These are phyloP conservation scores for Lipophrys pholis DNA, from an alignment of 2,113 vertebrate species.

Conservation along the genomic window DNA sequence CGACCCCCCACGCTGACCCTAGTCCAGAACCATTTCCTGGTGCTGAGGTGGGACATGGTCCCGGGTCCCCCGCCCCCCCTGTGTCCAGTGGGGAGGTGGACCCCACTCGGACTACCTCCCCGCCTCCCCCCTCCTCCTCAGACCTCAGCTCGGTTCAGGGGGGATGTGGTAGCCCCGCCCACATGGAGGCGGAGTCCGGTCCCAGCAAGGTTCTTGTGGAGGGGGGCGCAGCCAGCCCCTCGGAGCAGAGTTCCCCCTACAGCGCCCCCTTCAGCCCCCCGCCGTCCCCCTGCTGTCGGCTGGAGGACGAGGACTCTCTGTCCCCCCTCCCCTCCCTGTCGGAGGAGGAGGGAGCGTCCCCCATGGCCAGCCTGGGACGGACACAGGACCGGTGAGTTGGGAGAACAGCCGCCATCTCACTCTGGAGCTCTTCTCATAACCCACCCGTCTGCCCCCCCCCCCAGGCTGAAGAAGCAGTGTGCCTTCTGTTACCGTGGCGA, in stretches of 20 bases:
- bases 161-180: slow-evolving; percentile 61
- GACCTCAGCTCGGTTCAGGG: background rate
- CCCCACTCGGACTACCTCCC: background rate
- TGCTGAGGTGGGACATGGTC: slow-evolving; percentile 7
- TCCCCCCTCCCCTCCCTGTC: slow-evolving; percentile 84
- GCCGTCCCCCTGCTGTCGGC: slow-evolving; percentile 59
- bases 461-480: slow-evolving; percentile 94
- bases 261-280: slow-evolving; percentile 60
- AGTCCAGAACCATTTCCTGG: background rate
- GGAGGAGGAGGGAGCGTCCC: slow-evolving; percentile 87
- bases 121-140: background rate
- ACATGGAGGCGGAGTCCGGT: slow-evolving; percentile 13
- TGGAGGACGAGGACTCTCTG: slow-evolving; percentile 78
- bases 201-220: slow-evolving; percentile 25
- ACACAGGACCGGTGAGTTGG: slow-evolving; percentile 88
- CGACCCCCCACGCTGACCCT: background rate
- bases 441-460: background rate
- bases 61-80: too few relatives aligned
- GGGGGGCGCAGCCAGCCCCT: background rate
- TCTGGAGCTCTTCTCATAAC: background rate
- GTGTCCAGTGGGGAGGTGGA: too few relatives aligned
- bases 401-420: background rate
- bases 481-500: slow-evolving; percentile 97
- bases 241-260: slow-evolving; percentile 24
- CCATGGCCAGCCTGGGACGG: slow-evolving; percentile 86